Evolutionary conservation across 1,140 invertebrate species (phyloP).

Genomic region (Thaumetopoea pityocampa): DNA sequence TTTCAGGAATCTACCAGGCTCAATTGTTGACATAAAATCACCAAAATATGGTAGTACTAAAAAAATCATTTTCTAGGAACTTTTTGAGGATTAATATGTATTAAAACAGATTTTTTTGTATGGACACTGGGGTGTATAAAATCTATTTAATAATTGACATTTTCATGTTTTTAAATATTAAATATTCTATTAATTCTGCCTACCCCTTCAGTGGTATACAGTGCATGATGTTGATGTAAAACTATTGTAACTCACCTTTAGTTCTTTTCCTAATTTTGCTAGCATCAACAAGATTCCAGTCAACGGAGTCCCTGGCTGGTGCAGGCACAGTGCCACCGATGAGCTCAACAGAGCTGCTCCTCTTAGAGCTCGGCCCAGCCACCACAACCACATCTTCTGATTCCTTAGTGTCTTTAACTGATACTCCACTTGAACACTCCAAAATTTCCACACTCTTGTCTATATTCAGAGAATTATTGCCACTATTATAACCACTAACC

Average conservation of each 20-base stretch:
- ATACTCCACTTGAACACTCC: conserved; percentile 42
- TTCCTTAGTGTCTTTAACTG: conserved; percentile 39
- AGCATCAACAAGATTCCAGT: conserved; percentile 67
- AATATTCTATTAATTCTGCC: conserved; percentile 1
- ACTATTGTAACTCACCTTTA: conserved; percentile 56
- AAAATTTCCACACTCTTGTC: conserved; percentile 65
- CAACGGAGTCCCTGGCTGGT: conserved; percentile 59
- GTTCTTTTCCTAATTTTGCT: conserved; percentile 70
- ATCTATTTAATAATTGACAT: too few species aligned
- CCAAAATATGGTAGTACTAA: too few species aligned
- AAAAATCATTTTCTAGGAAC: too few species aligned
- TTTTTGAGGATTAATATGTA: too few species aligned
- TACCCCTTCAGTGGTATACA: too few species aligned
- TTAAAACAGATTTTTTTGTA: too few species aligned
- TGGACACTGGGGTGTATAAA: too few species aligned
- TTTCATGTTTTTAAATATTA: too few species aligned
- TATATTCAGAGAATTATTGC: conserved; percentile 23
- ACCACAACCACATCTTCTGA: conserved; percentile 34
- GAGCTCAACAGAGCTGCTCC: conserved; percentile 64
- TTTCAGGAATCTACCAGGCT: too few species aligned
- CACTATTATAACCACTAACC: conserved; percentile 40
- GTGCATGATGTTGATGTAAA: too few species aligned
- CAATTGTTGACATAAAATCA: too few species aligned
- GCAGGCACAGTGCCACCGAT: conserved; percentile 61
- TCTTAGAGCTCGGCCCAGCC: conserved; percentile 47